Percentiles rank a stretch among this genome's conserved stretches.
These are phyloP conservation scores for Oophaga pumilio DNA, from an alignment of 2,113 vertebrate species.

Conservation along the genomic window DNA sequence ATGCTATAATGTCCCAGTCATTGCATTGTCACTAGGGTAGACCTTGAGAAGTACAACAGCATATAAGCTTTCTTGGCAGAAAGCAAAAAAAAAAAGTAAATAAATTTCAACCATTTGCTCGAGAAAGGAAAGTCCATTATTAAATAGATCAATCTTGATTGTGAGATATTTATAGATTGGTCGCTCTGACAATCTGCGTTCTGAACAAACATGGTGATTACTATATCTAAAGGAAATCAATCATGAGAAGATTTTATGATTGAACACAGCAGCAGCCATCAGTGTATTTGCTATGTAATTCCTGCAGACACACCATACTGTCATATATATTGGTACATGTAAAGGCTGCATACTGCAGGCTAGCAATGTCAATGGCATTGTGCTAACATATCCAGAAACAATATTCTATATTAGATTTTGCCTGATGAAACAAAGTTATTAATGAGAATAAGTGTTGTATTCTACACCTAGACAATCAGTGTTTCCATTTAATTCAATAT, in stretches of 20 bases:
- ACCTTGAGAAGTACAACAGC: constrained; percentile 27
- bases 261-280: not conserved
- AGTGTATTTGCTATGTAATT: constrained; percentile 31
- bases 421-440: constrained; percentile 26
- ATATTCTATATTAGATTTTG: constrained; percentile 25
- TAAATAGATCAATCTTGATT: constrained; percentile 54
- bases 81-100: constrained; percentile 25
- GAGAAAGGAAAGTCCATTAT: constrained; percentile 46
- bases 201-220: constrained; percentile 39
- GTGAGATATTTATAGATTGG: constrained; percentile 43
- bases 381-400: not conserved
- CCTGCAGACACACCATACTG: not conserved
- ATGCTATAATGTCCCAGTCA: constrained; percentile 33
- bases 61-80: constrained; percentile 1
- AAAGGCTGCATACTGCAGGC: not conserved
- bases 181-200: constrained; percentile 32
- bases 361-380: not conserved
- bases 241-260: constrained; percentile 42
- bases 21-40: constrained; percentile 25
- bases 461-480: constrained; percentile 35
- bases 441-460: constrained; percentile 40
- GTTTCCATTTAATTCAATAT: constrained; percentile 40
- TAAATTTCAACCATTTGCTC: constrained; percentile 38
- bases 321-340: not conserved
- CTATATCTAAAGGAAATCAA: constrained; percentile 32